Evolutionary conservation across 2,888 invertebrate genomes (phyloP), one percentile per base, ranked within the genome.

Genomic region (Synergus umbraculus): DNA sequence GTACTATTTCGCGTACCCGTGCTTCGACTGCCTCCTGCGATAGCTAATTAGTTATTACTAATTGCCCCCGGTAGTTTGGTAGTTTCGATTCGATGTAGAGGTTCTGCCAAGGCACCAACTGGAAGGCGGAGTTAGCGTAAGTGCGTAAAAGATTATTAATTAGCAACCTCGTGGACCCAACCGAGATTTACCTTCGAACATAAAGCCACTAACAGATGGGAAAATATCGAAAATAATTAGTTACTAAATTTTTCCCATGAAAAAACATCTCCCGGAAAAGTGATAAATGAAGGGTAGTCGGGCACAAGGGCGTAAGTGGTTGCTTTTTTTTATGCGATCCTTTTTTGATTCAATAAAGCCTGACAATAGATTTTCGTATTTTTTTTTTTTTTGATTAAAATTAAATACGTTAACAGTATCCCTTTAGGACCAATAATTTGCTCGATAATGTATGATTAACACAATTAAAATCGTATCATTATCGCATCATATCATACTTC

Each of bases 41-140:
- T 54, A 54, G 73, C 54, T 73, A 73, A 73, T 73, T 73, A 73
- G 73, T 73, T 73, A 73, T 73, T 73, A 73, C 73, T 73, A 73
- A 73, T 73, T 73, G 73, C 54, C 73, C 37, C 37, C 12, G 37
- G 41, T 73, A 73, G 73, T 73, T 73, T 73, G 73, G 73, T 73
- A 73, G 73, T 73, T 73, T 73, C 54, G 54, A 73, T 73, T 73
- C 73, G 54, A 73, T 73, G 54, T 29, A 37, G 46, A 73, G 54
- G 73, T 73, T 73, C 73, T n/a, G 29, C 73, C 15, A 73, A 73
- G 49, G 73, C 54, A 73, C 73, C 73, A 73, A 73, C 15, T 54
- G n/a, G 49, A 73, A 73, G 54, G 41, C 73, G 54, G 37, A 73
- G 73, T 73, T 73, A 4, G 41, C 73, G 54, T 54, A 73, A 73